phyloP scores from a whole-genome alignment of 2,888 invertebrate species.

The Pyrrhosoma nymphula region DNA sequence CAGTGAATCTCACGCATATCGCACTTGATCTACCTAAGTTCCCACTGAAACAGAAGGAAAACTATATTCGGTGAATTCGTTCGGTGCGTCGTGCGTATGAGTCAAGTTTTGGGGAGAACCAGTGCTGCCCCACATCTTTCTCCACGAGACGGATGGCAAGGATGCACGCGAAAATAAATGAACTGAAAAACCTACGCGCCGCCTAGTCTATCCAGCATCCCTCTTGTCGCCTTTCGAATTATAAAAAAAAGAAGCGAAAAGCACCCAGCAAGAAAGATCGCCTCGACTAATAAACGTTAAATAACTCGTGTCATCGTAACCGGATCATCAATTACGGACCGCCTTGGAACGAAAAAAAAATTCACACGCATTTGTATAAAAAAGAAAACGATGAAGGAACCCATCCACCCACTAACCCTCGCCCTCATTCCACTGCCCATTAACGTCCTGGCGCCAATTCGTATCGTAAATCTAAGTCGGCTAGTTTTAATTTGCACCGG shows the following conservation, averaged over 20 bases:
- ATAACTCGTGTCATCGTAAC: conserved; percentile 32
- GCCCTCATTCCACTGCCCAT: background rate
- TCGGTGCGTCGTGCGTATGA: too few relatives aligned
- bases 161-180: too few relatives aligned
- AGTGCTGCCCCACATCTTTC: too few relatives aligned
- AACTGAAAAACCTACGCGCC: background rate
- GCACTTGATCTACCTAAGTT: too few relatives aligned
- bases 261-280: background rate
- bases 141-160: too few relatives aligned
- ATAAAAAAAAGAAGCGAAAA: background rate
- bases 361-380: too few relatives aligned
- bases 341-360: background rate
- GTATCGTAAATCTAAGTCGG: conserved; percentile 35
- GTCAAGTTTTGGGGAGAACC: too few relatives aligned
- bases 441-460: conserved; percentile 14
- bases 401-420: background rate
- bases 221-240: background rate
- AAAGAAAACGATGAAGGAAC: background rate
- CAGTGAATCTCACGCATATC: too few relatives aligned
- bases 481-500: conserved; percentile 32
- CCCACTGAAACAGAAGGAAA: too few relatives aligned
- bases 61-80: too few relatives aligned
- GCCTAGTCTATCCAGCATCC: background rate
- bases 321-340: conserved; percentile 5
- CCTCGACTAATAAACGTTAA: conserved; percentile 22